Base-by-base conservation (phyloP, 2,113 vertebrate species). In the Pseudorasbora parva region DNA sequence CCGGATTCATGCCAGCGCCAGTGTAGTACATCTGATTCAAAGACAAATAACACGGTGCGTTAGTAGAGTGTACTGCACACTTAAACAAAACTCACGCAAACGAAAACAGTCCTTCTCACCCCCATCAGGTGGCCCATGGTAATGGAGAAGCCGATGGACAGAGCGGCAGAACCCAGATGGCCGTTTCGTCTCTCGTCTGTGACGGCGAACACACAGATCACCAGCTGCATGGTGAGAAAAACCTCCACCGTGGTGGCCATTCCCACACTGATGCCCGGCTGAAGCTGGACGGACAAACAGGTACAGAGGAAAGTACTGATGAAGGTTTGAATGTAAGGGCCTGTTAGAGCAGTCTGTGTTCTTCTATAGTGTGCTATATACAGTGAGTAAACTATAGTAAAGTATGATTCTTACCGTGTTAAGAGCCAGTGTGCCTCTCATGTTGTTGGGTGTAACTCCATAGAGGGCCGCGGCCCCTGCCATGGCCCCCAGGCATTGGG, bases 1-100 rank as follows among this genome's bases (percentile, higher is more conserved):
- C 97, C 3, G 97, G 97, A 89, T 98, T 98, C 97, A 98, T 98
- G 51, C 97, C 93, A 86, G 96, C 95, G 0, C 97, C 97, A 1
- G 97, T 98, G 88, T 97, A 98, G 90, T 96, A 96, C 88, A 98
- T 95, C 97, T 98, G 92, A n/a, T 85, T 87, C 10, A 33, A 27
- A 82, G 14, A 64, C 11, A 57, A 84, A 45, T 37, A 56, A 45
- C 51, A n/a, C 56, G 25, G 8, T 57, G 25, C 6, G 71, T 1
- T 41, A 54, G 64, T 68, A n/a, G n/a, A n/a, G 9, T 21, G 74
- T 25, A 14, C 21, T 43, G 10, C 27, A 8, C 5, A 41, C 11
- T 37, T 51, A 21, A 21, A 45, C 73, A 51, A 75, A 56, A 8
- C 12, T 56, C 21, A 54, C 5, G 60, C 3, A 10, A 4, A 4